These are phyloP conservation scores for Perdita meconis DNA, from an alignment of 2,888 invertebrate species.

Conservation along the genomic window DNA sequence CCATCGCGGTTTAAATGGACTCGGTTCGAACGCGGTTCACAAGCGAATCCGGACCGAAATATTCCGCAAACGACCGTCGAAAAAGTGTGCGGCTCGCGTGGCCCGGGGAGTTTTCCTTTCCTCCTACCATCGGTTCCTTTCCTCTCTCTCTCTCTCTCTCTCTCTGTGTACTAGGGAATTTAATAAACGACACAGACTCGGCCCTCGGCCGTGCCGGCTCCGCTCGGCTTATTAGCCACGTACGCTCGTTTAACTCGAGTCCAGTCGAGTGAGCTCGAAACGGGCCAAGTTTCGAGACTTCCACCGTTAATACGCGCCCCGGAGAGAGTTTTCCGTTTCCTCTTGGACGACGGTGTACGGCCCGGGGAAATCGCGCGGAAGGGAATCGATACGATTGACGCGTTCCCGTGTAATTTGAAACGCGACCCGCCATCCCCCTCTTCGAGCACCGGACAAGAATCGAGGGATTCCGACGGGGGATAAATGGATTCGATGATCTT, in stretches of 20 bases:
- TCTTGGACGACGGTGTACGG: constrained; percentile 1
- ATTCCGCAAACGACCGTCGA: constrained; percentile 16
- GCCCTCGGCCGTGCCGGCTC: neutral
- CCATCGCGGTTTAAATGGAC: constrained; percentile 33
- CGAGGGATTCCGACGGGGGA: too few relatives aligned
- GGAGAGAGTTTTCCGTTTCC: constrained; percentile 24
- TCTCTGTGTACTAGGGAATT: constrained; percentile 42
- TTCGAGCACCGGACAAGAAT: too few relatives aligned
- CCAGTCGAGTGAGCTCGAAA: constrained; percentile 30
- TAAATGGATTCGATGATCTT: too few relatives aligned
- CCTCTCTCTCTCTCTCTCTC: too few relatives aligned
- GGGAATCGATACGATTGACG: neutral
- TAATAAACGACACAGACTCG: constrained; percentile 48
- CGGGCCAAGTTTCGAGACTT: constrained; percentile 44
- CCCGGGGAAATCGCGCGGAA: constrained; percentile 8
- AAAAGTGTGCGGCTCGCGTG: constrained; percentile 14
- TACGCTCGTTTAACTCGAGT: constrained; percentile 48
- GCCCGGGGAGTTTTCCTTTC: constrained; percentile 34
- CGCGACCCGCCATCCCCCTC: too few relatives aligned
- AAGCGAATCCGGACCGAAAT: neutral
- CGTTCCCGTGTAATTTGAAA: neutral
- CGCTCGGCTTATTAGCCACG: constrained; percentile 55
- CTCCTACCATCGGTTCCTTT: constrained; percentile 21
- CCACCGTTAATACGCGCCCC: constrained; percentile 37
- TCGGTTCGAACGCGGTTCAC: constrained; percentile 32